A percentile compares a stretch with the other conserved stretches of the same genome.
These are phyloP conservation scores for Drosophila stalkeri DNA, from an alignment of 2,888 invertebrate species.

Conservation along the genomic window DNA sequence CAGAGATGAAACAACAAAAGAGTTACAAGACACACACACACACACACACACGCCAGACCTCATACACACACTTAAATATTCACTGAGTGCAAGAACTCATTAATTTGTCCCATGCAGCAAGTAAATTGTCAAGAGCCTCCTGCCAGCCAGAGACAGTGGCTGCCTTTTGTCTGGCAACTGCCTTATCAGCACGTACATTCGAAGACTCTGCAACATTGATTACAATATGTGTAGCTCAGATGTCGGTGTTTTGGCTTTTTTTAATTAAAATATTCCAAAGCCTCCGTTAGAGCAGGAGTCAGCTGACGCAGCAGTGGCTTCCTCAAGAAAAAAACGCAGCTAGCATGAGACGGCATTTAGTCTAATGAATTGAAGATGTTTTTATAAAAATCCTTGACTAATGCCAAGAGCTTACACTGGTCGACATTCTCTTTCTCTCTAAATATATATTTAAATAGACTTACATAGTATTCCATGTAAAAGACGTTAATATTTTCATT, in stretches of 20 bases:
- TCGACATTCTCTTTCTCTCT: not conserved
- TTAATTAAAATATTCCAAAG: constrained; percentile 54
- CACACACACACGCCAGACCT: not conserved
- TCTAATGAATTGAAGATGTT: not conserved
- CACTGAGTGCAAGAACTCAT: constrained; percentile 21
- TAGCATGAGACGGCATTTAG: not conserved
- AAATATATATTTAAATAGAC: not conserved
- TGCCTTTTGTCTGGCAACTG: constrained; percentile 41
- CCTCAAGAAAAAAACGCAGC: not conserved
- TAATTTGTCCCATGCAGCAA: constrained; percentile 35
- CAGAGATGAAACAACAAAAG: constrained; percentile 4
- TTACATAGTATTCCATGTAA: not conserved
- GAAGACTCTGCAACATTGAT: constrained; percentile 26
- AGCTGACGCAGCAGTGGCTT: not conserved
- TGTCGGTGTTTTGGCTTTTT: constrained; percentile 24
- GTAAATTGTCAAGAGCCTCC: constrained; percentile 19
- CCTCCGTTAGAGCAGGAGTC: not conserved
- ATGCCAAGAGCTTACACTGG: not conserved
- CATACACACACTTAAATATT: not conserved
- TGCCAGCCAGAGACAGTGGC: constrained; percentile 1
- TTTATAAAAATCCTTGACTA: not conserved
- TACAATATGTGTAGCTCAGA: constrained; percentile 18
- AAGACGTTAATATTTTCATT: constrained; percentile 1
- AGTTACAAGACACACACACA: not conserved
- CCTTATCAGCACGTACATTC: constrained; percentile 64